Conservation (phyloP, 2,113 vertebrate species). For the Clarias batrachus region DNA sequence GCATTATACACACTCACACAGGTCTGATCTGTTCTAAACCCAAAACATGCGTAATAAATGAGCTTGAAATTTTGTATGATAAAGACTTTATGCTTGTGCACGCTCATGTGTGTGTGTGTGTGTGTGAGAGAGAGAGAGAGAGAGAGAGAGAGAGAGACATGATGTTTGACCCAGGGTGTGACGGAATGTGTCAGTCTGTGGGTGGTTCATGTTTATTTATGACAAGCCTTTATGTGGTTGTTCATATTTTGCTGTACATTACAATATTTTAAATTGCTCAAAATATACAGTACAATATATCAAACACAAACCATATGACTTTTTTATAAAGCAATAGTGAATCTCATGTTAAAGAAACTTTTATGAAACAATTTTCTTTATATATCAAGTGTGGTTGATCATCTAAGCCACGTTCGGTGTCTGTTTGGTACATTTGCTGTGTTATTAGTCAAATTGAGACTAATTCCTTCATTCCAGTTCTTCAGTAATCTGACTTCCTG, state of each 20-base stretch:
- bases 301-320: background rate
- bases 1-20: background rate
- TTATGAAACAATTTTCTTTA: background rate
- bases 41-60: background rate
- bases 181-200: background rate
- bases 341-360: background rate
- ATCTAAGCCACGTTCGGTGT: background rate
- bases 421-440: background rate
- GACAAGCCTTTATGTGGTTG: background rate
- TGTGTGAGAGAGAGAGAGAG: background rate
- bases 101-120: background rate
- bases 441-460: no score
- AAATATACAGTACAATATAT: background rate
- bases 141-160: background rate
- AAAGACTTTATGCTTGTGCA: background rate
- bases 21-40: background rate
- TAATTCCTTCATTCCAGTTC: background rate
- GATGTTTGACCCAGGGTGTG: constrained; percentile 30
- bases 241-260: background rate
- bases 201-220: constrained; percentile 6
- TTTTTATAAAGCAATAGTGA: background rate
- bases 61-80: background rate
- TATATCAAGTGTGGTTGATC: background rate
- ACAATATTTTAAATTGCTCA: background rate
- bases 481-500: background rate